A percentile compares a stretch with the other conserved stretches of the same genome.
These are phyloP conservation scores for Rutilus rutilus DNA, from an alignment of 2,113 vertebrate genomes.

Conservation along the genomic window DNA sequence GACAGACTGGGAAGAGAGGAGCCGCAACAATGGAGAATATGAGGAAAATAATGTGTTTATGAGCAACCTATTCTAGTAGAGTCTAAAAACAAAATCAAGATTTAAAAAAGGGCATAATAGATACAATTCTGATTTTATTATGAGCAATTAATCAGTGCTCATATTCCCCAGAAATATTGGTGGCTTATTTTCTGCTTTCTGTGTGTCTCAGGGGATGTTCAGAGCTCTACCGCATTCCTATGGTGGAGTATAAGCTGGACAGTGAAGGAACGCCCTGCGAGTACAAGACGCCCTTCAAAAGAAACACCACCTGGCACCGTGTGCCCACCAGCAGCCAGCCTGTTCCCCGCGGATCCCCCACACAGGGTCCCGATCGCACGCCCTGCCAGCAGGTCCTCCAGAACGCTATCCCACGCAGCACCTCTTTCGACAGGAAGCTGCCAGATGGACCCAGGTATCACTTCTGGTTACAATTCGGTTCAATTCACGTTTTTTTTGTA, in stretches of 20 bases:
- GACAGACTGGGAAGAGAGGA: too few relatives aligned
- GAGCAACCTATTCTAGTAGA: too few relatives aligned
- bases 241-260: constrained; percentile 98
- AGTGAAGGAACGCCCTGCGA: constrained; percentile 96
- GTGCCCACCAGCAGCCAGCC: constrained; percentile 86
- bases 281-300: constrained; percentile 97
- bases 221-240: constrained; percentile 94
- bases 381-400: constrained; percentile 90
- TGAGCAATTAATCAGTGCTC: not conserved
- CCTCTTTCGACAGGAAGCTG: constrained; percentile 93
- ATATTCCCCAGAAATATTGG: not conserved
- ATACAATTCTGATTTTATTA: too few relatives aligned
- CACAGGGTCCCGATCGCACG: constrained; percentile 86
- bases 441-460: constrained; percentile 90
- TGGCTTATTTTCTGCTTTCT: not conserved
- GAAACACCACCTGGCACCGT: constrained; percentile 96
- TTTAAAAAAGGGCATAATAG: too few relatives aligned
- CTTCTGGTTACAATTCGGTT: not conserved
- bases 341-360: constrained; percentile 85
- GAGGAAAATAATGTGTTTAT: too few relatives aligned
- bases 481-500: too few relatives aligned
- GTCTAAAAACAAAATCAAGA: too few relatives aligned
- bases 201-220: constrained; percentile 86
- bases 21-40: too few relatives aligned
- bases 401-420: constrained; percentile 89